Evolutionary conservation across 2,113 vertebrate species (phyloP).

Genomic region (Mastomys natalensis): DNA sequence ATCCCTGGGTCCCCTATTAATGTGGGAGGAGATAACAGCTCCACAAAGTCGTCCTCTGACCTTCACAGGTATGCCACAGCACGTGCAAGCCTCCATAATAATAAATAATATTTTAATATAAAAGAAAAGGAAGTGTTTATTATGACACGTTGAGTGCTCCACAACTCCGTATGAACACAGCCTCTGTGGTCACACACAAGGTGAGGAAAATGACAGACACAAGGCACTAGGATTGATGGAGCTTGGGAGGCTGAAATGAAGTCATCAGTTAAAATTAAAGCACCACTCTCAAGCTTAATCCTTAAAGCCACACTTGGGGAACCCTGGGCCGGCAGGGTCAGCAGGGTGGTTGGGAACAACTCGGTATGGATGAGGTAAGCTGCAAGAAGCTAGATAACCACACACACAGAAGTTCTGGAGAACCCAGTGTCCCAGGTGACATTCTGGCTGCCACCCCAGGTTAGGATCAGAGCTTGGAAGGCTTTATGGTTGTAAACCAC

Average conservation of each 20-base stretch:
- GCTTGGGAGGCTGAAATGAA: slow-evolving; percentile 84
- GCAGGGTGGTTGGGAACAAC: background rate
- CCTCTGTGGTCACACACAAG: slow-evolving; percentile 87
- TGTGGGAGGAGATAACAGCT: background rate
- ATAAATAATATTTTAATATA: slow-evolving; percentile 87
- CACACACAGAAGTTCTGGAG: background rate
- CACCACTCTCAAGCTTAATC: slow-evolving; percentile 85
- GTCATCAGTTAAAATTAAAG: slow-evolving; percentile 88
- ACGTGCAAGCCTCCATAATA: background rate
- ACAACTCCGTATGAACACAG: slow-evolving; percentile 89
- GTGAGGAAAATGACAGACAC: slow-evolving; percentile 86
- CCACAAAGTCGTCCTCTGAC: background rate
- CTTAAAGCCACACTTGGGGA: slow-evolving; percentile 86
- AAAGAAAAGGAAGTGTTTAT: slow-evolving; percentile 71
- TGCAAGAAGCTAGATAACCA: background rate
- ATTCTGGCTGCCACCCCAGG: background rate
- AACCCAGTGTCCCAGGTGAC: background rate
- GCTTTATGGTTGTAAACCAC: background rate
- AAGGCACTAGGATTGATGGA: slow-evolving; percentile 83
- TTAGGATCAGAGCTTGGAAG: background rate
- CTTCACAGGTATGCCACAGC: background rate
- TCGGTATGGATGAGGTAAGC: background rate
- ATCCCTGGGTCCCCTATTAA: background rate
- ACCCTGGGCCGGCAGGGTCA: background rate
- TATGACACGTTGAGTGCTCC: slow-evolving; percentile 68